These are phyloP conservation scores for Mizuhopecten yessoensis DNA, from an alignment of 1,140 invertebrate genomes.

Conservation along the genomic window DNA sequence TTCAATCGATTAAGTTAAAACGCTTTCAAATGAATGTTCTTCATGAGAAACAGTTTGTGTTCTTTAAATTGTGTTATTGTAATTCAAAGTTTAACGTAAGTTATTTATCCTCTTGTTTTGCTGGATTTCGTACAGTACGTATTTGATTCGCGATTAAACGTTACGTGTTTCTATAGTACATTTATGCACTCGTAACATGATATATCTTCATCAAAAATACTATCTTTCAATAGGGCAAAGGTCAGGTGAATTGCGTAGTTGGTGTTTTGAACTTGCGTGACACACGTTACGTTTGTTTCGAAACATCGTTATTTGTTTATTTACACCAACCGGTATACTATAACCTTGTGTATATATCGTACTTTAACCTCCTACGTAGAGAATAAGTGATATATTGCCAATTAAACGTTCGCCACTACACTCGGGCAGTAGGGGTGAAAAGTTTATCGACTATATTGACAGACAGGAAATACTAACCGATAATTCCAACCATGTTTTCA, in stretches of 20 bases:
- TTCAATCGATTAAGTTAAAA: too few species aligned
- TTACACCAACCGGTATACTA: background rate
- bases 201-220: background rate
- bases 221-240: too few species aligned
- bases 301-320: background rate
- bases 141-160: too few species aligned
- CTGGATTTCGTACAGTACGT: too few species aligned
- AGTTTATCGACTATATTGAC: constrained; percentile 1
- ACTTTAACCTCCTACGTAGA: constrained; percentile 16
- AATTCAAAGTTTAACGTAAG: too few species aligned
- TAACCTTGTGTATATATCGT: background rate
- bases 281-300: background rate
- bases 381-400: background rate
- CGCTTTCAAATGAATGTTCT: too few species aligned
- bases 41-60: too few species aligned
- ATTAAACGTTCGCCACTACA: background rate
- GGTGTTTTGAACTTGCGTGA: too few species aligned
- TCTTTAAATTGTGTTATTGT: too few species aligned
- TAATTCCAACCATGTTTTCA: constrained; percentile 20
- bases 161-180: too few species aligned
- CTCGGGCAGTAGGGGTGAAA: background rate
- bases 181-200: background rate
- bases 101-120: too few species aligned
- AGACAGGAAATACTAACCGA: constrained; percentile 5
- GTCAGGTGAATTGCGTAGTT: too few species aligned